These are phyloP conservation scores for Drosophila ficusphila DNA, from an alignment of 1,140 invertebrate genomes.

Conservation along the genomic window DNA sequence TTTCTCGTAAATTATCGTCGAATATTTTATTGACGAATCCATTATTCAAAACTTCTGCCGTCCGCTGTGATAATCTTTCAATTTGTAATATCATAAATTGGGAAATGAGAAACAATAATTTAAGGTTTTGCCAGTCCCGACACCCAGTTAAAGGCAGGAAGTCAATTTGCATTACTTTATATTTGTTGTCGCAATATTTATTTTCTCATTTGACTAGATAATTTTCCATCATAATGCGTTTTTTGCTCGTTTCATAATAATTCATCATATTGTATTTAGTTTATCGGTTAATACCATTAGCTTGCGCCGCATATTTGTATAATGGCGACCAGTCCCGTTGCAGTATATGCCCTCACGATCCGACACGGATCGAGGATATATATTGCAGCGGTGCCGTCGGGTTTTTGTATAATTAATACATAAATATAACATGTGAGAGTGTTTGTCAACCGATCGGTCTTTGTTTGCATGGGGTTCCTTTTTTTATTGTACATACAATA, in stretches of 20 bases:
- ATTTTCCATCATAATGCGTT: constrained; percentile 63
- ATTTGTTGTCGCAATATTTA: constrained; percentile 73
- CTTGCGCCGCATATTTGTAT: constrained; percentile 18
- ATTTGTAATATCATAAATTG: neutral
- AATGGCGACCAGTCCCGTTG: neutral
- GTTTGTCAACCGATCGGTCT: constrained; percentile 7
- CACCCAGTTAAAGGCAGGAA: neutral
- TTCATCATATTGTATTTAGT: constrained; percentile 64
- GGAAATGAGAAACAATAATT: neutral
- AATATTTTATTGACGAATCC: no score
- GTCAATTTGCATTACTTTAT: constrained; percentile 47
- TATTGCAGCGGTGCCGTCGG: neutral
- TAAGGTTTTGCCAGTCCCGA: neutral
- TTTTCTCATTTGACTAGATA: constrained; percentile 78
- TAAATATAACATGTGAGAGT: constrained; percentile 72
- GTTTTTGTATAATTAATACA: constrained; percentile 32
- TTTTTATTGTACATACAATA: constrained; percentile 65
- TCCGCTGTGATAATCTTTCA: no score
- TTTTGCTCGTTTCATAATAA: constrained; percentile 50
- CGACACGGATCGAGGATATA: neutral
- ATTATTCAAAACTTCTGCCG: no score
- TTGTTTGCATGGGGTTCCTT: constrained; percentile 4
- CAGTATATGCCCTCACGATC: constrained; percentile 1
- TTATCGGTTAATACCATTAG: constrained; percentile 68
- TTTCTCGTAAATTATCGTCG: no score